Base-by-base conservation (phyloP, 1,140 invertebrate species). In the Lucilia cuprina region DNA sequence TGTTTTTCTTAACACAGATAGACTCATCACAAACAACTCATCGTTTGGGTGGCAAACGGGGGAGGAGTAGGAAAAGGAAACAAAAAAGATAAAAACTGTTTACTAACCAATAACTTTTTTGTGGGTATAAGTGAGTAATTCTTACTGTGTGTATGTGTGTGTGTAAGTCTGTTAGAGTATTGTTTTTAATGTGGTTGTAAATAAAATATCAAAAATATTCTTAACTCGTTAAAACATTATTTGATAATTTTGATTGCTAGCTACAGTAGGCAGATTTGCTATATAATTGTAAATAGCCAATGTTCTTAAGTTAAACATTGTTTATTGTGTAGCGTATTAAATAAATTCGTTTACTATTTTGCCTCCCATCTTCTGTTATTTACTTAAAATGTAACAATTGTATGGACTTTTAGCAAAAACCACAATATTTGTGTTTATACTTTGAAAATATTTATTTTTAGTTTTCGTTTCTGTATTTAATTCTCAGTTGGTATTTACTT, bases 221-320 rank as follows among this genome's bases (percentile, higher is more conserved):
- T 70, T 70, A 70, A 21, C 65, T 70, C n/a, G n/a, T 70, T n/a
- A 70, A 70, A 70, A 70, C 10, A 41, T 70, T 25, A 70, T 70
- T 70, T 21, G n/a, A 70, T 21, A 9, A 19, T 70, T 70, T 70
- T 21, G n/a, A 3, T 25, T 25, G 3, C 4, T 0, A 70, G n/a
- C 19, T 70, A 70, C n/a, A 70, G 9, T 19, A 9, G 21, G 65
- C 3, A 70, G 8, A 12, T 70, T 21, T 21, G 5, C n/a, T n/a
- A n/a, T n/a, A n/a, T n/a, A n/a, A n/a, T n/a, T n/a, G n/a, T n/a
- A n/a, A n/a, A n/a, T n/a, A n/a, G n/a, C n/a, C n/a, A n/a, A n/a
- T n/a, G n/a, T n/a, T n/a, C n/a, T n/a, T n/a, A n/a, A n/a, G n/a
- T n/a, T n/a, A 3, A 7, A 21, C 7, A 10, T 19, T 25, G 41